Evolutionary conservation across 2,113 vertebrate genomes (phyloP).

Genomic region (Cochlearius cochlearius): DNA sequence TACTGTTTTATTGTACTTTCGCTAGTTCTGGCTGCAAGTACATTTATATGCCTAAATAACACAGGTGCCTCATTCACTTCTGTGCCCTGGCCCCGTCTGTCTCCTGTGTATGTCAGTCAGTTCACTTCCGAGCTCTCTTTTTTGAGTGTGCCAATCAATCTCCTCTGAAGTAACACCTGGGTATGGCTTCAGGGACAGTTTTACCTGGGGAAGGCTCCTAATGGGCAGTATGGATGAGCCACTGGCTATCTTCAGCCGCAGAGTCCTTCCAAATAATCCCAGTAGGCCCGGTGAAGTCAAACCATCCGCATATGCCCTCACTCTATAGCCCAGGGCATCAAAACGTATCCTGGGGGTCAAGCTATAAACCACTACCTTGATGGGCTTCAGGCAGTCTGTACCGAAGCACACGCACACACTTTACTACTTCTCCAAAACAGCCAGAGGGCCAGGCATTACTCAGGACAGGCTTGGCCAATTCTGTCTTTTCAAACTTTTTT

Average conservation of each 20-base stretch:
- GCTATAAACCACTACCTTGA: neutral
- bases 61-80: neutral
- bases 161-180: neutral
- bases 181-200: neutral
- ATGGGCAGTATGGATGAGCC: neutral
- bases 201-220: neutral
- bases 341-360: neutral
- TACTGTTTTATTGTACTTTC: neutral
- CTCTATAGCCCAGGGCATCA: neutral
- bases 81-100: neutral
- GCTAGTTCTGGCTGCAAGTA: neutral
- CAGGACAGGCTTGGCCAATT: neutral
- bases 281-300: neutral
- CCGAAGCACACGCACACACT: neutral
- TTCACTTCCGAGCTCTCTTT: neutral
- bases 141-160: neutral
- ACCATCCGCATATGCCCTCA: neutral
- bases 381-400: neutral
- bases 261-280: neutral
- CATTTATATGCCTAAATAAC: neutral
- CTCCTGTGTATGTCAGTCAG: neutral
- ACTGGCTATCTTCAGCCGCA: neutral
- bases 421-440: neutral
- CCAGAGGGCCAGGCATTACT: neutral
- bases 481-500: neutral